Conservation (phyloP, 2,888 invertebrate genomes). For the Apoda limacodes region DNA sequence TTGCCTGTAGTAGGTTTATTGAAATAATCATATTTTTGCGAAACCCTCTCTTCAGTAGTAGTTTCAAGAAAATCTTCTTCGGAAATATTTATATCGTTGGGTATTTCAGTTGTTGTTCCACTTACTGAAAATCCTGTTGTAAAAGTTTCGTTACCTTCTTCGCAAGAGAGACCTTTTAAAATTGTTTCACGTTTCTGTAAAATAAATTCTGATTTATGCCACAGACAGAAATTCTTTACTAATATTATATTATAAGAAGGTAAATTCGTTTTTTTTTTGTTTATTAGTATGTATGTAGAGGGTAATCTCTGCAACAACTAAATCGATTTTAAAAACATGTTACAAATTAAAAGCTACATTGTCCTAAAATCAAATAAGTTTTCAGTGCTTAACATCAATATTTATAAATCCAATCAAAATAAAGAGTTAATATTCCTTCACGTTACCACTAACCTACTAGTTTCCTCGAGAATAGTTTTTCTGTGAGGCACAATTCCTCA, state of each 20-base stretch:
- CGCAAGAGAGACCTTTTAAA: conserved; percentile 69
- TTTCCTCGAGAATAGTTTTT: too few relatives aligned
- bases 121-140: too few relatives aligned
- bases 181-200: conserved; percentile 73
- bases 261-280: conserved; percentile 2
- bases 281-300: not conserved
- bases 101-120: conserved; percentile 28
- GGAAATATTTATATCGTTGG: conserved; percentile 30
- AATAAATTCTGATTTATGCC: too few relatives aligned
- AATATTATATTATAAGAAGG: not conserved
- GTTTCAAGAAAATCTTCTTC: conserved; percentile 39
- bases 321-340: too few relatives aligned
- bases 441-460: too few relatives aligned
- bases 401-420: too few relatives aligned
- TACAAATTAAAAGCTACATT: too few relatives aligned
- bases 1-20: conserved; percentile 27
- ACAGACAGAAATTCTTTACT: conserved; percentile 1
- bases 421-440: too few relatives aligned
- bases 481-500: too few relatives aligned
- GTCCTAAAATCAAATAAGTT: too few relatives aligned
- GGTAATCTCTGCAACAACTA: too few relatives aligned
- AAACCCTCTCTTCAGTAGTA: conserved; percentile 34
- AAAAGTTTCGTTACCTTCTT: conserved; percentile 64
- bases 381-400: too few relatives aligned
- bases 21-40: conserved; percentile 36